Conservation (phyloP, 2,888 invertebrate genomes). For the Emmelina monodactyla region DNA sequence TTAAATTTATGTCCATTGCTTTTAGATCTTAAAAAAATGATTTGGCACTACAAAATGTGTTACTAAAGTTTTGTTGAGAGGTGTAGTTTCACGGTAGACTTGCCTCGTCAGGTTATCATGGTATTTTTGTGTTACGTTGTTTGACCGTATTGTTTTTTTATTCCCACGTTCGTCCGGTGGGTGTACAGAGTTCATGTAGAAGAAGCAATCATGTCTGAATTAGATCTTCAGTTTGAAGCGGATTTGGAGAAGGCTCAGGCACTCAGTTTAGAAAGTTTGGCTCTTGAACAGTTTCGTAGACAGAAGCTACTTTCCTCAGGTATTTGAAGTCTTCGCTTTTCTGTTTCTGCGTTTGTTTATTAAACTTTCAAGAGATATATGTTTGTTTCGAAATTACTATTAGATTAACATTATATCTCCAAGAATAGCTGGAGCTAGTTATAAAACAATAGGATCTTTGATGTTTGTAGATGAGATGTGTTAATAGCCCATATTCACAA, state of each 20-base stretch:
- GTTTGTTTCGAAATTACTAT: no score
- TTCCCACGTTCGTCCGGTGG: constrained; percentile 39
- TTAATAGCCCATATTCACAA: no score
- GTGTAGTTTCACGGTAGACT: neutral
- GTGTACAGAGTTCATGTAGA: constrained; percentile 34
- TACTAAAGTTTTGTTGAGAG: neutral
- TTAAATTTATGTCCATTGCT: no score
- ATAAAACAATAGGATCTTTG: no score
- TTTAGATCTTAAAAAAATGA: no score
- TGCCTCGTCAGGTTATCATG: constrained; percentile 5
- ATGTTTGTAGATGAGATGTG: no score
- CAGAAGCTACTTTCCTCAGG: constrained; percentile 68
- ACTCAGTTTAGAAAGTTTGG: constrained; percentile 84
- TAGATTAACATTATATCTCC: no score
- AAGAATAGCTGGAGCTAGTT: no score
- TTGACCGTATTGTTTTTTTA: constrained; percentile 30
- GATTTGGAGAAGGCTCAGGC: constrained; percentile 90
- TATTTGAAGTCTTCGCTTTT: no score
- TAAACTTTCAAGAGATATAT: no score
- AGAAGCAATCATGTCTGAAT: constrained; percentile 65
- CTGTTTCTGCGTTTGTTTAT: no score
- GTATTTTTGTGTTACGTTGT: constrained; percentile 28
- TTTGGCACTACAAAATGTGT: neutral
- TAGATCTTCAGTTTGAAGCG: constrained; percentile 84
- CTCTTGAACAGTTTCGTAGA: constrained; percentile 80